Evolutionary conservation across 2,888 invertebrate genomes (phyloP), one percentile per base, ranked within the genome.

Genomic region (Orthosia gracilis): DNA sequence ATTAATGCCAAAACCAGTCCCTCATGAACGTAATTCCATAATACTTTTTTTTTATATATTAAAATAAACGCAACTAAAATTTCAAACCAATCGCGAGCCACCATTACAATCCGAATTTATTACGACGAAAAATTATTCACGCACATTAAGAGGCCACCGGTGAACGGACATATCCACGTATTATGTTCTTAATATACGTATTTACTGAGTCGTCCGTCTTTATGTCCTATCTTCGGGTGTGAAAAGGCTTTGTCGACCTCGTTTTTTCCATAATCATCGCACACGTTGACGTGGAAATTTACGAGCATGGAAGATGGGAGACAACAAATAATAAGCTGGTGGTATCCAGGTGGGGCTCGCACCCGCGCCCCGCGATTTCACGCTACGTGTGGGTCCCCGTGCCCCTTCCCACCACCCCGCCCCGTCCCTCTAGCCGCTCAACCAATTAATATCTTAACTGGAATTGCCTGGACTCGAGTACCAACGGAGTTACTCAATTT

Each of bases 221-320:
- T 94, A 93, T 93, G 91, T 93, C 92, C 92, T 92, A 89, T 91
- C 90, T 91, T 88, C 88, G 90, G 92, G 95, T 94, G 95, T 95
- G 94, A 94, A 96, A 94, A 92, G 95, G 94, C 92, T 94, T 95
- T 94, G 94, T 94, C 91, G 92, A 91, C 91, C 92, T 93, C 91
- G 88, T 94, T 95, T 95, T 95, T 95, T 94, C 92, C 92, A 94
- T 93, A 92, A 94, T 93, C 95, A 93, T 95, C 95, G 95, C 95
- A 95, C 95, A 96, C 96, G 95, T 96, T 95, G 96, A 94, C 95
- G 93, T 92, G 94, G 91, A 95, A 95, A 96, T 96, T 96, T 96
- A 96, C 95, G 96, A 96, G 95, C 96, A 94, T 94, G 93, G 94
- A 94, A 83, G 94, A 95, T 95, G 94, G 94, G 94, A 95, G 95